A percentile compares a stretch with the other conserved stretches of the same genome.
Evolutionary conservation across 2,888 invertebrate species (phyloP).

Genomic region (Arctia plantaginis): DNA sequence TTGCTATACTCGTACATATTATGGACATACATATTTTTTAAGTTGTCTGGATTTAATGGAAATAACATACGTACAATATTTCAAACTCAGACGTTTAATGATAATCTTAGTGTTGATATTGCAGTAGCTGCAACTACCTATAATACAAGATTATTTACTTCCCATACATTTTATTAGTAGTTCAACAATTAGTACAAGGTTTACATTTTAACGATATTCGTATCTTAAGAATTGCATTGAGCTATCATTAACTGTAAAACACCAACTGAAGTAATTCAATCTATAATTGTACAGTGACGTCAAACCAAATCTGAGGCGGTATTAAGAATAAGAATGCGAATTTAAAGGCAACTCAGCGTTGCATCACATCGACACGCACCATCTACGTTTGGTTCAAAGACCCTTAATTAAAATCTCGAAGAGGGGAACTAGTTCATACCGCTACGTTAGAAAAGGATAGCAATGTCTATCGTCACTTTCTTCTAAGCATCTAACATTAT

Average conservation of each 20-base stretch:
- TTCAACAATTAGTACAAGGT: neutral
- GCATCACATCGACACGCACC: slow-evolving; percentile 59
- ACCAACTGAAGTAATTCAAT: neutral
- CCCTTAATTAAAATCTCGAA: slow-evolving; percentile 65
- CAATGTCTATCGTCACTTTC: slow-evolving; percentile 38
- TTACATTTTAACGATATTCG: neutral
- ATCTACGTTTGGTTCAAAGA: slow-evolving; percentile 67
- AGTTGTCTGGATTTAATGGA: neutral
- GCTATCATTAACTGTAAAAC: slow-evolving; percentile 19
- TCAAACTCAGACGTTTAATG: neutral
- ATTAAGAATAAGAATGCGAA: slow-evolving; percentile 31
- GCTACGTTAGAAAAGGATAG: slow-evolving; percentile 48
- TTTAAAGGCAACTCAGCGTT: slow-evolving; percentile 43
- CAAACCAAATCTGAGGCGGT: slow-evolving; percentile 26
- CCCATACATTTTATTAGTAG: neutral
- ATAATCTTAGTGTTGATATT: neutral
- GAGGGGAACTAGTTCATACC: slow-evolving; percentile 57
- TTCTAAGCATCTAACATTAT: slow-evolving; percentile 22
- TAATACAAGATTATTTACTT: neutral
- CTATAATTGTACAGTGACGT: slow-evolving; percentile 34
- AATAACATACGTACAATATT: neutral
- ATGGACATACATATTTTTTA: neutral
- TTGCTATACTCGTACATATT: neutral
- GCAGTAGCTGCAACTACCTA: neutral
- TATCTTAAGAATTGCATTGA: neutral